These are phyloP conservation scores for Acanthococcus lagerstroemiae DNA, from an alignment of 2,888 invertebrate genomes.

Conservation along the genomic window DNA sequence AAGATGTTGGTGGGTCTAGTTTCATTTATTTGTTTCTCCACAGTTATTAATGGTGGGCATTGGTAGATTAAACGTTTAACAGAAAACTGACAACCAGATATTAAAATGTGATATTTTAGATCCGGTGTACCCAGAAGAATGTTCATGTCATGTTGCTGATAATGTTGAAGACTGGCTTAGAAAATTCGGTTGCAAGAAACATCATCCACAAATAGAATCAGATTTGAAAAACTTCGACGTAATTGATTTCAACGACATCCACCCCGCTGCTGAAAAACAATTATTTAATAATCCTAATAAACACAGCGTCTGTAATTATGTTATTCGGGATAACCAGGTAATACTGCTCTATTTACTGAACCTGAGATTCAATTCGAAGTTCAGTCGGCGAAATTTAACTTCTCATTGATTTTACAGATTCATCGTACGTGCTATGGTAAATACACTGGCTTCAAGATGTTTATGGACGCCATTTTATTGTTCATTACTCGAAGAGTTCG, in stretches of 20 bases:
- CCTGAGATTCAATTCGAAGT: not conserved
- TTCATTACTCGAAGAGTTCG: conserved; percentile 68
- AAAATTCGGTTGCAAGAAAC: conserved; percentile 51
- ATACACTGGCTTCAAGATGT: conserved; percentile 92
- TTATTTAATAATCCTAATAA: conserved; percentile 68
- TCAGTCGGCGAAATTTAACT: not conserved
- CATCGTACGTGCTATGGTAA: conserved; percentile 85
- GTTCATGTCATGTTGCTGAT: conserved; percentile 62
- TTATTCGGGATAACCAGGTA: conserved; percentile 65
- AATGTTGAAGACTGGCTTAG: conserved; percentile 54
- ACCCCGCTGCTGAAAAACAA: conserved; percentile 48
- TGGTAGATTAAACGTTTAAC: no score
- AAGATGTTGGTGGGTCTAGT: not conserved
- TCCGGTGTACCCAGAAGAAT: conserved; percentile 67
- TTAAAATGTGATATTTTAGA: conserved; percentile 49
- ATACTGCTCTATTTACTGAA: not conserved
- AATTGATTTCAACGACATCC: conserved; percentile 55
- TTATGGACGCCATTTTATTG: conserved; percentile 76
- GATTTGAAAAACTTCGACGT: conserved; percentile 60
- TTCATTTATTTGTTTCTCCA: no score
- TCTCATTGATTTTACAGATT: conserved; percentile 44
- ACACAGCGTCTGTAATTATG: conserved; percentile 82
- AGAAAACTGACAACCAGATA: no score
- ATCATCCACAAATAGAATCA: conserved; percentile 57
- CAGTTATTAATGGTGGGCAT: no score